These are phyloP conservation scores for Lysandra coridon DNA, from an alignment of 2,888 invertebrate species.

Conservation along the genomic window DNA sequence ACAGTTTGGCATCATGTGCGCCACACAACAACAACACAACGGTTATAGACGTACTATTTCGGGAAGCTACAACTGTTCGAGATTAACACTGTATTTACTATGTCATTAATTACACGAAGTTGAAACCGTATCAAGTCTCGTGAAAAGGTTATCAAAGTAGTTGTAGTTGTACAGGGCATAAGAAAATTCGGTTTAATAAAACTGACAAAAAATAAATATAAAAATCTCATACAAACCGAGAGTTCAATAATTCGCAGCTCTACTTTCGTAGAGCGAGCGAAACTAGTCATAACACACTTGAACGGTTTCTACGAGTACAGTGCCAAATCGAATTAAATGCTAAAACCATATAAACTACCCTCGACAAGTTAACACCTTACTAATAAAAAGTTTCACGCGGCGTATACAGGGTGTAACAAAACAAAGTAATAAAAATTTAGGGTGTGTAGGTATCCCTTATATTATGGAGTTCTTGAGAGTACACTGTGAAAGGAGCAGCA, in stretches of 20 bases:
- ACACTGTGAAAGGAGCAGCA: too few species aligned
- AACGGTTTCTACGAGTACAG: not conserved
- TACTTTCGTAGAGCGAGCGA: not conserved
- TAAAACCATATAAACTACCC: not conserved
- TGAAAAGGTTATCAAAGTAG: not conserved
- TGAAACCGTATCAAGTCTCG: not conserved
- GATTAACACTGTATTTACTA: constrained; percentile 42
- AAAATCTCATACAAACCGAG: not conserved
- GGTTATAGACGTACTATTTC: constrained; percentile 74
- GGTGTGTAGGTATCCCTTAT: too few species aligned
- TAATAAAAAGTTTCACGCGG: not conserved
- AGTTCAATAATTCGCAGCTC: not conserved
- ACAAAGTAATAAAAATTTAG: too few species aligned
- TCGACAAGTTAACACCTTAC: not conserved
- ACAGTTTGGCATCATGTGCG: constrained; percentile 73
- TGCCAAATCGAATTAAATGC: not conserved
- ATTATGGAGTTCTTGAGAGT: too few species aligned
- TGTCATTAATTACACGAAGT: constrained; percentile 18
- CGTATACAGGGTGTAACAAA: not conserved
- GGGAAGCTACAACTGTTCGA: constrained; percentile 53
- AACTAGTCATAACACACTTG: not conserved
- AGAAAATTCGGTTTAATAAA: not conserved
- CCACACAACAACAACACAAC: constrained; percentile 75
- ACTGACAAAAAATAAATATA: not conserved
- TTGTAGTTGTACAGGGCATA: not conserved